These are phyloP conservation scores for Chironex yamaguchii DNA, from an alignment of 30 jellyfish, hydroid and myxozoan genomes.

Conservation along the genomic window DNA sequence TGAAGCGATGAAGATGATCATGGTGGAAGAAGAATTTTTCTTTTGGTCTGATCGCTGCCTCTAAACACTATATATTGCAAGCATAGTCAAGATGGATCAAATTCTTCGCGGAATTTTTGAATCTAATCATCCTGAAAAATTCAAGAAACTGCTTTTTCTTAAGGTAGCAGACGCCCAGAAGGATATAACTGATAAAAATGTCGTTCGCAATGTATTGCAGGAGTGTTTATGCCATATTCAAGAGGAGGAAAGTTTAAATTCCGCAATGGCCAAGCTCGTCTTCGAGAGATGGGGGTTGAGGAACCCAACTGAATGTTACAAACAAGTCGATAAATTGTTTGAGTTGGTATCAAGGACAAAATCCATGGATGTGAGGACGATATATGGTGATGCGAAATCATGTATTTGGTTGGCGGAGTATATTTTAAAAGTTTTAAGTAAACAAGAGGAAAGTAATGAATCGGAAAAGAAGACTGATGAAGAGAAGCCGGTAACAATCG, in stretches of 20 bases:
- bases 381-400: neutral
- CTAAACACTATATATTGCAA: no score
- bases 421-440: neutral
- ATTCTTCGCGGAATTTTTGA: neutral
- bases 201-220: neutral
- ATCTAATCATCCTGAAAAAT: neutral
- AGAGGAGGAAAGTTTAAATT: neutral
- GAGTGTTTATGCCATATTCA: neutral
- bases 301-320: neutral
- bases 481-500: neutral
- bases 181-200: neutral
- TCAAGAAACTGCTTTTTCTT: neutral
- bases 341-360: neutral
- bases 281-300: neutral
- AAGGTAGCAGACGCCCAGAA: neutral
- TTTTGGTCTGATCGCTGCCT: no score
- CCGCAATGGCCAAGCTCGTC: neutral
- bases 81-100: neutral
- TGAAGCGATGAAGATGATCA: no score
- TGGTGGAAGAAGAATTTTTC: no score
- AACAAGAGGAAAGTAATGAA: neutral
- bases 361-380: neutral
- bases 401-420: neutral
- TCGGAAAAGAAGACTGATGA: neutral
- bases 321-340: no score